These are phyloP conservation scores for Trypoxylus dichotomus DNA, from an alignment of 1,140 invertebrate species.

Conservation along the genomic window DNA sequence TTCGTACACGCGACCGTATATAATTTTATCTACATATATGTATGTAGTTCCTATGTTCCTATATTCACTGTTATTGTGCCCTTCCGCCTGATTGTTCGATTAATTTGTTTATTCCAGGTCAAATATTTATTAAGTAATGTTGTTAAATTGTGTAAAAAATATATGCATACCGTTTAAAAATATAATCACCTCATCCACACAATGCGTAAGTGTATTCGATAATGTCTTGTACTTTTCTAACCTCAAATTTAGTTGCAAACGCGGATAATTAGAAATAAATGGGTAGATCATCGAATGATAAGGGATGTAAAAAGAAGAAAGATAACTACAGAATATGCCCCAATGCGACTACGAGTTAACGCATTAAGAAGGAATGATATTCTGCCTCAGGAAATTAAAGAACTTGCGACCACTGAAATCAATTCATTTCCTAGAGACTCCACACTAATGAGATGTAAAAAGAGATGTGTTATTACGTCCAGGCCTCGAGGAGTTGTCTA, in stretches of 20 bases:
- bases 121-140: background rate
- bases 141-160: background rate
- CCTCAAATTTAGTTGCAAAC: constrained; percentile 5
- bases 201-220: background rate
- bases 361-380: constrained; percentile 79
- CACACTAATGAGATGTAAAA: constrained; percentile 62
- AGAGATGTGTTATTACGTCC: constrained; percentile 79
- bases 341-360: constrained; percentile 73
- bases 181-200: background rate
- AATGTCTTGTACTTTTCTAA: background rate
- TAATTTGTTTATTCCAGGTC: too few relatives aligned
- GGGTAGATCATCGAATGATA: constrained; percentile 66
- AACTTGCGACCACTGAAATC: constrained; percentile 74
- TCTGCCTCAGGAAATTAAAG: constrained; percentile 75
- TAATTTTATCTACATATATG: too few relatives aligned
- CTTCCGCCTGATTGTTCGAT: too few relatives aligned
- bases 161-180: background rate
- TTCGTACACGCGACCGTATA: too few relatives aligned
- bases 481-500: constrained; percentile 72
- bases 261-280: constrained; percentile 26
- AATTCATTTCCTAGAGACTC: constrained; percentile 75
- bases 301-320: constrained; percentile 79
- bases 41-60: too few relatives aligned
- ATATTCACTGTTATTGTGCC: too few relatives aligned
- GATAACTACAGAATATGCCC: constrained; percentile 69